Percentiles rank a stretch among this genome's conserved stretches.
Conservation (phyloP, 2,797 vertebrate species). For the Amblyopsis hoosieri region DNA sequence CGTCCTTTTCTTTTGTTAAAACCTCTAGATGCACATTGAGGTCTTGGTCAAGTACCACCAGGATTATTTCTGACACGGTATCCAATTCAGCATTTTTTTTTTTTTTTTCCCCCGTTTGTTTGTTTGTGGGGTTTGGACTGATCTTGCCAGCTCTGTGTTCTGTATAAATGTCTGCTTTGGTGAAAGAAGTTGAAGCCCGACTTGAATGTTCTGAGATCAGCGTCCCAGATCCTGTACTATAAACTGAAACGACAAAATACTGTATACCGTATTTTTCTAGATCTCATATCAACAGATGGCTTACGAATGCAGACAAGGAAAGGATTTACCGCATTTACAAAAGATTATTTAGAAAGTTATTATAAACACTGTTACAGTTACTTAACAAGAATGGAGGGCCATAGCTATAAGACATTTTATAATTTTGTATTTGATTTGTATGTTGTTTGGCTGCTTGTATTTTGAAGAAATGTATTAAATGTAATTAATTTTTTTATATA, state of each 20-base stretch:
- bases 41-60: constrained; percentile 32
- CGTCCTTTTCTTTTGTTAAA: neutral
- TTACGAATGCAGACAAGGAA: constrained; percentile 45
- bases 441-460: constrained; percentile 87
- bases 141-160: constrained; percentile 39
- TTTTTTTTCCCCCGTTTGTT: constrained; percentile 5
- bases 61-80: constrained; percentile 26
- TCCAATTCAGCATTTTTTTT: constrained; percentile 37
- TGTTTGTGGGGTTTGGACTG: constrained; percentile 32
- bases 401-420: constrained; percentile 86
- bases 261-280: constrained; percentile 77
- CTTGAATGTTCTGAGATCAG: constrained; percentile 71
- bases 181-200: constrained; percentile 64
- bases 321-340: constrained; percentile 64
- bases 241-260: constrained; percentile 66
- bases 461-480: constrained; percentile 88
- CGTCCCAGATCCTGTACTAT: constrained; percentile 63
- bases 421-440: constrained; percentile 90
- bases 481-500: constrained; percentile 86
- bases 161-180: constrained; percentile 48
- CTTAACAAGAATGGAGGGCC: constrained; percentile 68
- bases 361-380: constrained; percentile 70
- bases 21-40: constrained; percentile 25
- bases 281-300: constrained; percentile 63
- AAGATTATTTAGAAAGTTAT: constrained; percentile 65